These are phyloP conservation scores for Ophion ellenae DNA, from an alignment of 2,888 invertebrate species.

Conservation along the genomic window DNA sequence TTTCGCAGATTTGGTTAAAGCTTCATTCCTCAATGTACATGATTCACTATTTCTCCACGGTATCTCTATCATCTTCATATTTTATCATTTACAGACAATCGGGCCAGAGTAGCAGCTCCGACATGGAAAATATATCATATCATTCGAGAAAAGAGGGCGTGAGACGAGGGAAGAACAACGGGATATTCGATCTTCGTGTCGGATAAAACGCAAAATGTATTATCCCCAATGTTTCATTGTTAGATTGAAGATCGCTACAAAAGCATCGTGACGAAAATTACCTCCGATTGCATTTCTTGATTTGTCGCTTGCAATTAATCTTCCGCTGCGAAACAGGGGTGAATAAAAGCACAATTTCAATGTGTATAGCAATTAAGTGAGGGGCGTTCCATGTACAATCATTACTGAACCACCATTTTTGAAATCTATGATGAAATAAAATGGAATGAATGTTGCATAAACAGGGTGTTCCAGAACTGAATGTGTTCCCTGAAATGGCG, in stretches of 20 bases:
- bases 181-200: slow-evolving; percentile 19
- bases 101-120: background rate
- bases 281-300: slow-evolving; percentile 64
- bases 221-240: slow-evolving; percentile 27
- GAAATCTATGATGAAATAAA: too few species aligned
- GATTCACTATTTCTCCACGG: slow-evolving; percentile 21
- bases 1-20: background rate
- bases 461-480: too few species aligned
- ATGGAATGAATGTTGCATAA: too few species aligned
- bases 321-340: slow-evolving; percentile 47
- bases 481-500: too few species aligned
- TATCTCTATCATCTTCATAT: slow-evolving; percentile 40
- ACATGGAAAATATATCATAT: slow-evolving; percentile 27
- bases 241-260: slow-evolving; percentile 20
- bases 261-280: slow-evolving; percentile 49
- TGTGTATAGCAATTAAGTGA: slow-evolving; percentile 14
- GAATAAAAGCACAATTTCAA: slow-evolving; percentile 21
- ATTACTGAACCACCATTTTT: background rate
- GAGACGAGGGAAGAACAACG: background rate
- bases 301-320: slow-evolving; percentile 69
- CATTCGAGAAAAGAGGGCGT: background rate
- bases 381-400: slow-evolving; percentile 16
- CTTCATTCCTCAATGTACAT: slow-evolving; percentile 37
- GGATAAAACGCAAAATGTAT: slow-evolving; percentile 28
- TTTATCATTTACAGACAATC: slow-evolving; percentile 32